Conservation (phyloP, 2,797 vertebrate species). For the Onychomys leucogaster region DNA sequence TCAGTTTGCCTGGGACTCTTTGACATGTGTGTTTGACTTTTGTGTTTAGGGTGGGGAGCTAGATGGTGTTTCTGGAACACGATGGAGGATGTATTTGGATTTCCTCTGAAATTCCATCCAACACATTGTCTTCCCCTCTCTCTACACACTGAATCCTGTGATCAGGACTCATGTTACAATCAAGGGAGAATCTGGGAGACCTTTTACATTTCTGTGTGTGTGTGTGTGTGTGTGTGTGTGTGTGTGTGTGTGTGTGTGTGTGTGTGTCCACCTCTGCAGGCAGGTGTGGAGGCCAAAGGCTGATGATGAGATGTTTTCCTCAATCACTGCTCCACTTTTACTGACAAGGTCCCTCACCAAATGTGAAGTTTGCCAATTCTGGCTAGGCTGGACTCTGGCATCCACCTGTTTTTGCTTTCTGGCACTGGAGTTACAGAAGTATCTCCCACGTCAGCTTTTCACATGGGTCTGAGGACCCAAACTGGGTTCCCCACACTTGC, state of each 20-base stretch:
- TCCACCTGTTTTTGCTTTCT: not conserved
- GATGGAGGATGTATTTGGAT: not conserved
- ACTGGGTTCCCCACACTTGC: not conserved
- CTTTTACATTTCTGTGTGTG: not conserved
- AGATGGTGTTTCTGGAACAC: not conserved
- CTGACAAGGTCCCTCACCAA: not conserved
- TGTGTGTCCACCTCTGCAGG: not conserved
- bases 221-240: not conserved
- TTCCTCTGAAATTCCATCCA: conserved; percentile 27
- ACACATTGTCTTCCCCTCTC: not conserved
- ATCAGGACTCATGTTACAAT: not conserved
- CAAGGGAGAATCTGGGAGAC: not conserved
- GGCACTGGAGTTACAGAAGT: not conserved
- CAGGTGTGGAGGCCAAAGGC: not conserved
- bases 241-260: not conserved
- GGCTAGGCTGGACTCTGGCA: not conserved
- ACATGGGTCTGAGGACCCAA: not conserved
- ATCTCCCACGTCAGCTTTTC: not conserved
- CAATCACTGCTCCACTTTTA: no score
- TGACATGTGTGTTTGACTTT: not conserved
- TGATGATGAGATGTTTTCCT: not conserved
- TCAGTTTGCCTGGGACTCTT: not conserved
- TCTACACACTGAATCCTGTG: not conserved
- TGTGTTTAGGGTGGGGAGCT: not conserved
- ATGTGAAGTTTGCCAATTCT: not conserved